A percentile compares a stretch with the other conserved stretches of the same genome.
Evolutionary conservation across 2,113 vertebrate genomes (phyloP).

Genomic region (Tor tambroides): DNA sequence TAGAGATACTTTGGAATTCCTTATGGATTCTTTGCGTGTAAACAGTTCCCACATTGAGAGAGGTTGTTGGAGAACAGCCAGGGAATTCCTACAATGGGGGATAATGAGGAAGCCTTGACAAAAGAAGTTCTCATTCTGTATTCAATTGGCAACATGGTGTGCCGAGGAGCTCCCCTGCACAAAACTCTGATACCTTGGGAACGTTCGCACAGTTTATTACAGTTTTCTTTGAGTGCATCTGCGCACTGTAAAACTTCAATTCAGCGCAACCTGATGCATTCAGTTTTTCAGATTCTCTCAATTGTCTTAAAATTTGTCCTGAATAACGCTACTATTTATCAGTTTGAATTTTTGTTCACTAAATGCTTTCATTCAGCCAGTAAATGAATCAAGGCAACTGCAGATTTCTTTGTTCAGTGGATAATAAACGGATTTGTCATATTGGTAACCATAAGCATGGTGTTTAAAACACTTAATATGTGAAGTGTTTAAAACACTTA

Average conservation of each 20-base stretch:
- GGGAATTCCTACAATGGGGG: slow-evolving; percentile 54
- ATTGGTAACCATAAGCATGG: too few species aligned
- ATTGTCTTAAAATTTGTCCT: neutral
- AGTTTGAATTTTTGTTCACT: too few species aligned
- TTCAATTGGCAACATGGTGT: slow-evolving; percentile 40
- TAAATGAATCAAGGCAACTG: too few species aligned
- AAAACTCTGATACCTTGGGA: slow-evolving; percentile 25
- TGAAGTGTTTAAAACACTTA: too few species aligned
- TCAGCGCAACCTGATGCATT: neutral
- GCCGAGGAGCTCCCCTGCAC: neutral
- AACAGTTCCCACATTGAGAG: slow-evolving; percentile 58
- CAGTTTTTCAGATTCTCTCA: too few species aligned
- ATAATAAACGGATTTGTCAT: too few species aligned
- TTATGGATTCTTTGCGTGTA: slow-evolving; percentile 52
- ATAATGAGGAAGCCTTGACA: slow-evolving; percentile 49
- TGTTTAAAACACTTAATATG: too few species aligned
- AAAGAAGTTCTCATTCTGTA: slow-evolving; percentile 56
- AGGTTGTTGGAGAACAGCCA: slow-evolving; percentile 49
- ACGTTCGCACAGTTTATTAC: neutral
- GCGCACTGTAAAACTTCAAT: too few species aligned
- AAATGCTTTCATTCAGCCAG: too few species aligned
- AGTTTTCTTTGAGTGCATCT: neutral
- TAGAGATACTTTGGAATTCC: slow-evolving; percentile 53
- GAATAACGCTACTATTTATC: neutral
- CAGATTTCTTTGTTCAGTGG: too few species aligned